Percentiles rank a stretch among this genome's conserved stretches.
Conservation (phyloP, 2,888 invertebrate genomes). For the Junonia oenone region DNA sequence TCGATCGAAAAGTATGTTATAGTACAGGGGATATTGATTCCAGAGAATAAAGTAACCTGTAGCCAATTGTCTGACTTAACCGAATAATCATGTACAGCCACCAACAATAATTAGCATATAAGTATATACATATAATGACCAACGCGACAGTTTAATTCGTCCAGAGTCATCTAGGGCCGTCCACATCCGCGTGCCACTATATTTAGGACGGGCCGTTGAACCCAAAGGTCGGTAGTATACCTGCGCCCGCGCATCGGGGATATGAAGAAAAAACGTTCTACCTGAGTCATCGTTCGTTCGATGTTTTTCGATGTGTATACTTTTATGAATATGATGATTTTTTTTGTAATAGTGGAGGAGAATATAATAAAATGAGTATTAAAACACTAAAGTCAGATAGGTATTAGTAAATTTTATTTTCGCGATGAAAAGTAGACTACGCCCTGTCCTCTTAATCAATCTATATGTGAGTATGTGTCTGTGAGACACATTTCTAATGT, state of each 20-base stretch:
- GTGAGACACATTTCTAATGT: no score
- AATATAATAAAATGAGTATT: no score
- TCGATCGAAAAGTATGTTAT: no score
- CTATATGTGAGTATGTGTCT: no score
- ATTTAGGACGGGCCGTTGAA: conserved; percentile 43
- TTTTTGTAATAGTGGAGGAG: no score
- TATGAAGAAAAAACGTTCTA: not conserved
- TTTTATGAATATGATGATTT: not conserved
- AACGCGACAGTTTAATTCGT: not conserved
- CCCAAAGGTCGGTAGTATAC: conserved; percentile 44
- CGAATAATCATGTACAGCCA: not conserved
- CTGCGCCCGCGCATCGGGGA: conserved; percentile 35
- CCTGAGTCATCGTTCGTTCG: not conserved
- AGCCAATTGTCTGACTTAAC: not conserved
- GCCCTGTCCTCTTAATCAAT: no score
- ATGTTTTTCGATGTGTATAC: not conserved
- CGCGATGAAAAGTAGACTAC: no score
- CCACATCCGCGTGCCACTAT: conserved; percentile 29
- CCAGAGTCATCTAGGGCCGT: not conserved
- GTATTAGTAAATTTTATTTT: no score
- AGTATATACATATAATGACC: not conserved
- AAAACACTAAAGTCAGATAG: no score
- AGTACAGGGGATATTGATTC: no score
- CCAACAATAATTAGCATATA: no score
- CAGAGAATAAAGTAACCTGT: no score